These are phyloP conservation scores for Xestobium rufovillosum DNA, from an alignment of 2,888 invertebrate species.

Conservation along the genomic window DNA sequence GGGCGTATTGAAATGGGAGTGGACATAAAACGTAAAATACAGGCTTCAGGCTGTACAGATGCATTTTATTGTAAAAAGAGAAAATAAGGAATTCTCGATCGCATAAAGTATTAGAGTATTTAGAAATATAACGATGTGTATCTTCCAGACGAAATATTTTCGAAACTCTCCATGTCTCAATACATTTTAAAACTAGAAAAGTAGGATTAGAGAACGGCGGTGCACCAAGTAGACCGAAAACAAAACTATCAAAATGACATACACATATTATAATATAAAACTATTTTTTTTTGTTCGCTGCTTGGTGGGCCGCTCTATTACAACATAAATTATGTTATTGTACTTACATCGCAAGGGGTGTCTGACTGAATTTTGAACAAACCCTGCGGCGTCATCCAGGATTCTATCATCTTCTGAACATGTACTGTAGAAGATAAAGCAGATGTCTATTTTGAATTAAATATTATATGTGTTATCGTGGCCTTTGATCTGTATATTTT, in stretches of 20 bases:
- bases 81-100: too few species aligned
- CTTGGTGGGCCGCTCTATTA: constrained; percentile 2
- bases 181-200: too few species aligned
- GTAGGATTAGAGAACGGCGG: background rate
- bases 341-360: constrained; percentile 37
- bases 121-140: too few species aligned
- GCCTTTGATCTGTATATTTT: constrained; percentile 41
- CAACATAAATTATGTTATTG: constrained; percentile 17
- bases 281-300: background rate
- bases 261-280: too few species aligned
- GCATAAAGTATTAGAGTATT: too few species aligned
- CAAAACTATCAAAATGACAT: constrained; percentile 1
- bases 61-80: too few species aligned
- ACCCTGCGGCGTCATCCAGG: constrained; percentile 19
- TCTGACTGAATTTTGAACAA: constrained; percentile 33
- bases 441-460: constrained; percentile 41
- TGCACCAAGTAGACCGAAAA: background rate
- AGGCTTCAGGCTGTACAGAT: too few species aligned
- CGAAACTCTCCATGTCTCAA: too few species aligned
- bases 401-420: too few species aligned
- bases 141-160: too few species aligned
- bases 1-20: too few species aligned
- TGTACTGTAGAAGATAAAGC: background rate
- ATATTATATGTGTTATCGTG: constrained; percentile 37
- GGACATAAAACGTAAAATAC: too few species aligned